A percentile compares a stretch with the other conserved stretches of the same genome.
phyloP scores from a whole-genome alignment of 2,113 vertebrate genomes.

The Ifrita kowaldi region DNA sequence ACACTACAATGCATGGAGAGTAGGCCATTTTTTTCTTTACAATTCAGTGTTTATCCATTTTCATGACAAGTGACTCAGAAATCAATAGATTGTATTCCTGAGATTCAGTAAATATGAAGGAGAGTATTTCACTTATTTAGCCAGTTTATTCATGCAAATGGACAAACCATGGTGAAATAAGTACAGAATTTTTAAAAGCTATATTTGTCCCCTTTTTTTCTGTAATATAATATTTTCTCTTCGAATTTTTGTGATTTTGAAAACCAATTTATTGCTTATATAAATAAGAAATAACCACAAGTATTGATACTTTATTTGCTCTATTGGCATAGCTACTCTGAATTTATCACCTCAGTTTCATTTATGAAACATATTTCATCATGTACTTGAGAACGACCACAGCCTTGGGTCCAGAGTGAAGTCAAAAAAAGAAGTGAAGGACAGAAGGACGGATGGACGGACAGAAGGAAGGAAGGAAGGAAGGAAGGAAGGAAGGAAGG shows the following conservation, averaged over 20 bases:
- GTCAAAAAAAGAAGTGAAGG: neutral
- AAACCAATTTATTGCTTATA: neutral
- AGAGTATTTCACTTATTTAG: neutral
- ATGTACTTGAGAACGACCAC: neutral
- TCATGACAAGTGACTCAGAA: neutral
- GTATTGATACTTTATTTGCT: neutral
- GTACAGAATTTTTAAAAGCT: neutral
- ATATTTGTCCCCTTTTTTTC: neutral
- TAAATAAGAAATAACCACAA: neutral
- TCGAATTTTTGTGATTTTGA: neutral
- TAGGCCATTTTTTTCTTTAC: neutral
- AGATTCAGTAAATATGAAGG: neutral
- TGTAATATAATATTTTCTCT: neutral
- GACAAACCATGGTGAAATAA: neutral
- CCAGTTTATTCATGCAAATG: neutral
- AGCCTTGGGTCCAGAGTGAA: neutral
- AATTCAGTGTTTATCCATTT: neutral
- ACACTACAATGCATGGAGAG: neutral
- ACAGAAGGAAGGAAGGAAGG: too few species aligned
- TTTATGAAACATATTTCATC: neutral
- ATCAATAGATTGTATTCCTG: neutral
- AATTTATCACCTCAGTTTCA: neutral
- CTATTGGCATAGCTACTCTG: neutral
- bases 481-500: neutral
- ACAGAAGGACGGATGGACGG: too few species aligned